Conservation (phyloP, 2,888 invertebrate species). For the Cenopis cana region DNA sequence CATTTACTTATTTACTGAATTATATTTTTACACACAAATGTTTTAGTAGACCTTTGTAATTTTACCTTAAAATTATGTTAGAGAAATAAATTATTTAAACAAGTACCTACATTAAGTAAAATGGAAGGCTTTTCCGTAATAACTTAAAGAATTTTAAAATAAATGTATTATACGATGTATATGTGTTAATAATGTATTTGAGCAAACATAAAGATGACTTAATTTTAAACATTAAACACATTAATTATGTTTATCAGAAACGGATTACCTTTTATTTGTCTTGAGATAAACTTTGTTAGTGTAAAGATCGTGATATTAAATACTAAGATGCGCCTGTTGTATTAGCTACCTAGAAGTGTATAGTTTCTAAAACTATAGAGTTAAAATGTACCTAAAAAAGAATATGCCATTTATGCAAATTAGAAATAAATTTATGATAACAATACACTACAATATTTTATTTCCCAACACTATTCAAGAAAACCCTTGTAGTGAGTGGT, state of each 20-base stretch:
- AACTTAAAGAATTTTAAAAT: not conserved
- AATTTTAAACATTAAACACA: conserved; percentile 15
- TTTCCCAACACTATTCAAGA: not conserved
- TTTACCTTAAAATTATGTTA: not conserved
- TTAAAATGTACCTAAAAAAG: conserved; percentile 69
- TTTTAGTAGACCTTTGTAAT: not conserved
- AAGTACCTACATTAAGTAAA: not conserved
- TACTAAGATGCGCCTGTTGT: conserved; percentile 43
- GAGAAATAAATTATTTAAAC: conserved; percentile 6
- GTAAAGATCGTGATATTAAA: conserved; percentile 72
- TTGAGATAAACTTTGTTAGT: conserved; percentile 47
- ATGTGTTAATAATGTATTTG: not conserved
- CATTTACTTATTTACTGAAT: conserved; percentile 11
- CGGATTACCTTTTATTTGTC: conserved; percentile 28
- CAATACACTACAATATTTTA: conserved; percentile 34
- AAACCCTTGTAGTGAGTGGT: not conserved
- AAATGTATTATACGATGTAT: not conserved
- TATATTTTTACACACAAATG: not conserved
- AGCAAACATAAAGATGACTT: not conserved
- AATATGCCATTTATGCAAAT: conserved; percentile 66
- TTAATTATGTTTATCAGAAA: conserved; percentile 24
- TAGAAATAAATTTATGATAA: conserved; percentile 49
- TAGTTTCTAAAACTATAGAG: conserved; percentile 52
- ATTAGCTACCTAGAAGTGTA: conserved; percentile 35
- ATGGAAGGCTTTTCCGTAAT: not conserved